Percentiles rank a stretch among this genome's conserved stretches.
These are phyloP conservation scores for Cataglyphis rosenhaueri DNA, from an alignment of 2,888 invertebrate genomes.

Conservation along the genomic window DNA sequence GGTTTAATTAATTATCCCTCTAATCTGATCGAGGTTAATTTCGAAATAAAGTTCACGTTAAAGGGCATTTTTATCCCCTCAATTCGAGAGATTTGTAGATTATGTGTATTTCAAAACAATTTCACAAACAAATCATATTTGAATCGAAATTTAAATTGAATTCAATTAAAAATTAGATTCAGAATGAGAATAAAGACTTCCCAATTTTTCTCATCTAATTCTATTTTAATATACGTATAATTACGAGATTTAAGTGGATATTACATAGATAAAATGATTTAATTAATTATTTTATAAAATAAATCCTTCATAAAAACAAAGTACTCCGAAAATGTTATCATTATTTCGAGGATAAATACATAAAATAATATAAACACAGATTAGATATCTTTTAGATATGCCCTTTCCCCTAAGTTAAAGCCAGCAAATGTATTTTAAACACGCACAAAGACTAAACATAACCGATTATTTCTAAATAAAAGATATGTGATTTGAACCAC, in stretches of 20 bases:
- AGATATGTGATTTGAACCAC: not conserved
- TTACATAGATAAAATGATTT: not conserved
- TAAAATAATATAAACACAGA: not conserved
- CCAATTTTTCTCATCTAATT: not conserved
- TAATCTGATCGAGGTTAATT: slow-evolving; percentile 6
- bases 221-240: not conserved
- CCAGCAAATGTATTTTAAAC: not conserved
- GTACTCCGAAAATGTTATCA: not conserved
- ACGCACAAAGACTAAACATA: not conserved
- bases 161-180: not conserved
- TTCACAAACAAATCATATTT: not conserved
- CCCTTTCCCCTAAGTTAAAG: not conserved
- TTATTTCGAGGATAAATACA: not conserved
- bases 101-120: not conserved
- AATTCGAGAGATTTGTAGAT: not conserved
- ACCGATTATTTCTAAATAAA: slow-evolving; percentile 15
- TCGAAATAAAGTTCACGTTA: slow-evolving; percentile 16
- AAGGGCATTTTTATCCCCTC: not conserved
- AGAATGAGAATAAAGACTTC: not conserved
- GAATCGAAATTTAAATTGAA: slow-evolving; percentile 7
- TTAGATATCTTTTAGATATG: not conserved
- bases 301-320: not conserved
- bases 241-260: not conserved
- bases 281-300: not conserved
- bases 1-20: slow-evolving; percentile 26